These are phyloP conservation scores for Corella eumyota DNA, from an alignment of 23 tunicate species.

Conservation along the genomic window DNA sequence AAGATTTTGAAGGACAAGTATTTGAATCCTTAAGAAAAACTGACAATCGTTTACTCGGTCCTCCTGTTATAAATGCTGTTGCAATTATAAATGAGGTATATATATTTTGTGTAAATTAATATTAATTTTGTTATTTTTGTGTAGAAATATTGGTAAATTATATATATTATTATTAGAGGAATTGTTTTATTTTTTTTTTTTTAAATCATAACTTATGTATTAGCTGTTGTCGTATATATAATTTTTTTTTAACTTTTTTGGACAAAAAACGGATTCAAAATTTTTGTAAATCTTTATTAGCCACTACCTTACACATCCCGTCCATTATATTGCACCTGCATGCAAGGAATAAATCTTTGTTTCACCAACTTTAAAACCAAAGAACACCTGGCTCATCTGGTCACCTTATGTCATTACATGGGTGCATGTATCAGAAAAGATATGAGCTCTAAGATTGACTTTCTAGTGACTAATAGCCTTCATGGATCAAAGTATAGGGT, in stretches of 20 bases:
- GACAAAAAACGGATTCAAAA: not conserved
- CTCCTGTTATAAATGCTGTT: constrained; percentile 54
- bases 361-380: constrained; percentile 82
- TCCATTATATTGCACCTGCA: constrained; percentile 73
- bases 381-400: constrained; percentile 68
- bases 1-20: constrained; percentile 61
- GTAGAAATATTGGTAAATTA: too few relatives aligned
- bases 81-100: constrained; percentile 51
- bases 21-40: constrained; percentile 34
- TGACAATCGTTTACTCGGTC: constrained; percentile 59
- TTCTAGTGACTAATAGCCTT: constrained; percentile 50
- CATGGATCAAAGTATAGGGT: constrained; percentile 88
- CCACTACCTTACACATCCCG: constrained; percentile 80
- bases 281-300: constrained; percentile 13
- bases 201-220: not conserved
- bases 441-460: constrained; percentile 77
- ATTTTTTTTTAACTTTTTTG: not conserved
- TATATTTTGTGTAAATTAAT: not conserved
- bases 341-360: constrained; percentile 81
- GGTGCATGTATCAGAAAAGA: constrained; percentile 83
- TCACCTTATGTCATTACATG: constrained; percentile 87
- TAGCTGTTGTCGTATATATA: not conserved
- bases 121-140: not conserved
- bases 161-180: too few relatives aligned
- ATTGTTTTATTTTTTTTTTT: too few relatives aligned